Evolutionary conservation across 2,888 invertebrate genomes (phyloP), one percentile per base, ranked within the genome.

Genomic region (Netelia inedita): DNA sequence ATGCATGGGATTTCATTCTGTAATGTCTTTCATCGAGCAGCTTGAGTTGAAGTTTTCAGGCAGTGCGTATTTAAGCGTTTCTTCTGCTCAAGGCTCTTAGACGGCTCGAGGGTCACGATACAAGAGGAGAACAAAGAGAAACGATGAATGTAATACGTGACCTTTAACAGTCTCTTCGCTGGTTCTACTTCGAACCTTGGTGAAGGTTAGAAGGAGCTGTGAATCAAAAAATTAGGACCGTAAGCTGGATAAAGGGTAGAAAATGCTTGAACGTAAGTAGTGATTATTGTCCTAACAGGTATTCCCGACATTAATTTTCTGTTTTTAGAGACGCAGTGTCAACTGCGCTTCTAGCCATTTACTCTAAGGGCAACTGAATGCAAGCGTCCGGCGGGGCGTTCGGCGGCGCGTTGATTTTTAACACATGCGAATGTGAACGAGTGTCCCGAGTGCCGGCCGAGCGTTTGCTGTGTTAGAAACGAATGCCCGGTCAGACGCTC

Each of bases 1-100:
- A 93, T 93, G 93, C 93, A 93, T 93, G 90, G 92, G 90, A 92
- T 92, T 92, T 92, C 88, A 87, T 75, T 82, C 89, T 90, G 88
- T 90, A 35, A 35, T 35, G 35, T 55, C 75, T 75, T 53, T 16
- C 11, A 57, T 16, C 69, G 57, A 43, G 66, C 41, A 66, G 28
- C 71, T 21, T 61, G 19, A 46, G 59, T 59, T 57, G 8, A 23
- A 50, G 78, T 14, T 46, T 76, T 21, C 61, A 23, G 63, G 23
- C 57, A 41, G 35, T 65, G 35, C 63, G 61, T 73, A 55, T 81
- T 76, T 53, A 72, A 81, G 46, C 63, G 16, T 85, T 78, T 35
- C 35, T 35, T 21, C 59, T 59, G 11, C 23, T 0, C 3, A 61
- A 59, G 28, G 43, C 55, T 50, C 35, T 53, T 65, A n/a, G 11